Evolutionary conservation across 2,888 invertebrate species (phyloP), one percentile per base, ranked within the genome.

Genomic region (Saturnia japonica): DNA sequence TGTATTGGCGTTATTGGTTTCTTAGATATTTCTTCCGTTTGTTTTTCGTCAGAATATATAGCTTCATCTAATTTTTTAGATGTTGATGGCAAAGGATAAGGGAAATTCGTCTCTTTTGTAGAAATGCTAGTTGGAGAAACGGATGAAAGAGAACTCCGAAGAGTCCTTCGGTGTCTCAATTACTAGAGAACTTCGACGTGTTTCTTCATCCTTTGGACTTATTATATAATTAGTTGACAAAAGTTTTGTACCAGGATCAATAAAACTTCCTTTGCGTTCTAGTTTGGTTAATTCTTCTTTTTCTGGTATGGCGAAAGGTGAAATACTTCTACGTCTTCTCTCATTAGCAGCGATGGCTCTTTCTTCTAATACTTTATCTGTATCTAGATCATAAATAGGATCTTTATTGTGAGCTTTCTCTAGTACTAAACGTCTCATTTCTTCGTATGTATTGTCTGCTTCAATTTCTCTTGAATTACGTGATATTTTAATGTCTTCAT

Each of bases 311-410:
- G 94, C 94, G 81, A 94, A 94, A 11, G 94, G 94, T 66, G 94
- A 94, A 80, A 94, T 92, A 86, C 94, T 94, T 76, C 94, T 86
- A 22, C 94, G 87, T 74, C 94, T 86, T 77, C 94, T 88, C 80
- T 94, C 94, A 77, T 84, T 88, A 34, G 90, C 93, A 69, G 90
- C 94, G 72, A 86, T 81, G 19, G 86, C 89, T 78, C 94, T 88
- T 57, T 90, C 89, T 84, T 91, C 94, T n/a, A 93, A 80, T 69
- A 94, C 85, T 83, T 92, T 91, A 1, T 93, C 90, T 25, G 88
- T 89, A 71, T 94, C 85, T 75, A 94, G 77, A 75, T 94, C 94
- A 75, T 94, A 94, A 0, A 92, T 87, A 40, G 93, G 91, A 82
- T 94, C 94, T 79, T 91, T 94, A 7, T 82, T 85, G 70, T 80